Percentiles rank a stretch among this genome's conserved stretches.
Conservation (phyloP, 2,113 vertebrate genomes). For the Indicator maculatus region DNA sequence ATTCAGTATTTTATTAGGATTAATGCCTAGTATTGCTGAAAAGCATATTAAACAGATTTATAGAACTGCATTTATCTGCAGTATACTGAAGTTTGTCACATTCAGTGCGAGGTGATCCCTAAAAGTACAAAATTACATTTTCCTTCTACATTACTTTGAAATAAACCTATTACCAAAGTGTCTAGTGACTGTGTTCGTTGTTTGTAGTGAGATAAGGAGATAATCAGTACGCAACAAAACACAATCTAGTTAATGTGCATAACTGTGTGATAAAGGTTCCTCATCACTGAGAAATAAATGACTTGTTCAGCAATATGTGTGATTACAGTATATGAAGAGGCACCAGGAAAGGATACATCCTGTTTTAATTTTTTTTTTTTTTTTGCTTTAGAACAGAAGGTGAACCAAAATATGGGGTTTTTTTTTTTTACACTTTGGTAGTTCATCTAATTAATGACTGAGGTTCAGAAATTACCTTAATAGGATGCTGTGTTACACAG, state of each 20-base stretch:
- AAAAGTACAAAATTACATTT: background rate
- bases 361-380: too few relatives aligned
- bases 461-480: background rate
- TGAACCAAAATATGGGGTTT: background rate
- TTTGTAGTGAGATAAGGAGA: slow-evolving; percentile 9
- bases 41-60: background rate
- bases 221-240: slow-evolving; percentile 32
- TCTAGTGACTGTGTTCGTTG: background rate
- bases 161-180: background rate
- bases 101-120: background rate
- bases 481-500: background rate
- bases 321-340: background rate
- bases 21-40: background rate
- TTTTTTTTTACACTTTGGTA: background rate
- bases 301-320: background rate
- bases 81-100: background rate
- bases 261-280: background rate
- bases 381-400: too few relatives aligned
- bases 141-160: background rate
- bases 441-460: background rate
- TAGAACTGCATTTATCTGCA: background rate
- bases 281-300: background rate
- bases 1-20: background rate
- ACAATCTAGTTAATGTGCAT: slow-evolving; percentile 36
- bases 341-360: background rate